Percentiles rank a stretch among this genome's conserved stretches.
These are phyloP conservation scores for Acrocephalus kingi DNA, from an alignment of 2,113 vertebrate genomes.

Conservation along the genomic window DNA sequence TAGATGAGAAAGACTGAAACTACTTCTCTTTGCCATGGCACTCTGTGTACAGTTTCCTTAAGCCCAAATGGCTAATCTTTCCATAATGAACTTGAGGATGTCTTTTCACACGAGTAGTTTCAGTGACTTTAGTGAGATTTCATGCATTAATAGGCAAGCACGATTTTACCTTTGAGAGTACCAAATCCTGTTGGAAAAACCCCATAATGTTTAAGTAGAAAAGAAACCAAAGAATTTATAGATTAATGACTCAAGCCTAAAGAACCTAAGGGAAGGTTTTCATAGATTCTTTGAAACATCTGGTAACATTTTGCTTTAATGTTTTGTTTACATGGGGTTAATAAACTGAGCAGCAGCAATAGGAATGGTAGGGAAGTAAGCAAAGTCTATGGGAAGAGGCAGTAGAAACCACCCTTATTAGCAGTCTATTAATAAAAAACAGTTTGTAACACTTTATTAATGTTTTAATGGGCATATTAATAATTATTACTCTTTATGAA, in stretches of 20 bases:
- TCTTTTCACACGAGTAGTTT: constrained; percentile 31
- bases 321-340: constrained; percentile 55
- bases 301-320: constrained; percentile 56
- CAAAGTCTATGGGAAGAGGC: neutral
- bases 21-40: fast-evolving
- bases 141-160: neutral
- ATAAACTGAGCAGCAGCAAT: constrained; percentile 19
- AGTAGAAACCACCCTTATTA: neutral
- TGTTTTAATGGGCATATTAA: neutral
- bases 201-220: constrained; percentile 17
- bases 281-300: constrained; percentile 52
- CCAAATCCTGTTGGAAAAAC: constrained; percentile 49
- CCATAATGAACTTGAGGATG: constrained; percentile 28
- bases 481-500: neutral
- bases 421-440: neutral
- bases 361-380: neutral
- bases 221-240: constrained; percentile 44
- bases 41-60: constrained; percentile 1
- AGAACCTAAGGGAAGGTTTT: constrained; percentile 39
- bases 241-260: constrained; percentile 14
- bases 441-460: neutral
- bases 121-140: constrained; percentile 34
- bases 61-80: constrained; percentile 39
- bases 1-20: constrained; percentile 18
- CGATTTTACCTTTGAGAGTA: constrained; percentile 53